phyloP scores from a whole-genome alignment of 2,888 invertebrate species.

The Drosophila nr. perissopoda region DNA sequence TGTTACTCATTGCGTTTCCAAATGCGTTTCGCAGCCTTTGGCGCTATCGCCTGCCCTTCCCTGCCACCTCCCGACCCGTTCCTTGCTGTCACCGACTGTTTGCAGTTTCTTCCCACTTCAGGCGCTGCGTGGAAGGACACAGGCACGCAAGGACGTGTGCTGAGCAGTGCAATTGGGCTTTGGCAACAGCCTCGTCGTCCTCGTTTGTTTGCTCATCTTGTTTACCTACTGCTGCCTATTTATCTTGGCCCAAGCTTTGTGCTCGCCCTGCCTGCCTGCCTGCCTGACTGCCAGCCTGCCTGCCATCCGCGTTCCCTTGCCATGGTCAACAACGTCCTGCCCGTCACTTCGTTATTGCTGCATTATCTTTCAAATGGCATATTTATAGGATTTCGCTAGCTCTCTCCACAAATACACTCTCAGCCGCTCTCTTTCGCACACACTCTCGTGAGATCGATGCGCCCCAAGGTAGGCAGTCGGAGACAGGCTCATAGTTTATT shows the following conservation, averaged over 20 bases:
- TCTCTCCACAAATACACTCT: background rate
- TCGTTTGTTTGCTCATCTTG: constrained; percentile 67
- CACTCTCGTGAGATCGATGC: constrained; percentile 43
- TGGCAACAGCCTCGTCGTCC: constrained; percentile 28
- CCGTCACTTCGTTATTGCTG: constrained; percentile 74
- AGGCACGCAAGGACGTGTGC: constrained; percentile 12
- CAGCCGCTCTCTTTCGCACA: background rate
- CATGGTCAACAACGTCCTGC: constrained; percentile 32
- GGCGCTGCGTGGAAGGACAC: constrained; percentile 4
- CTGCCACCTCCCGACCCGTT: background rate
- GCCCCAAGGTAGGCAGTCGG: constrained; percentile 22
- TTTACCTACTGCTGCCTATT: constrained; percentile 80
- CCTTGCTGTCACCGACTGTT: constrained; percentile 25
- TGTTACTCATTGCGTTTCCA: constrained; percentile 65
- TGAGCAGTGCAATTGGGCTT: constrained; percentile 36
- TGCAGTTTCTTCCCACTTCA: constrained; percentile 39
- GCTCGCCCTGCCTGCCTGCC: background rate
- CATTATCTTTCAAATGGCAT: constrained; percentile 82
- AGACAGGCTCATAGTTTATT: constrained; percentile 69
- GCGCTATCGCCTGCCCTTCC: constrained; percentile 22
- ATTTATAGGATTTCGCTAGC: constrained; percentile 77
- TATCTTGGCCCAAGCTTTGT: constrained; percentile 65
- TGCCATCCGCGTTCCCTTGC: constrained; percentile 6
- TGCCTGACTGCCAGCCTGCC: background rate
- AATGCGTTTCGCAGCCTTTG: constrained; percentile 73